Conservation (phyloP, 2,113 vertebrate species). For the Rhea pennata region DNA sequence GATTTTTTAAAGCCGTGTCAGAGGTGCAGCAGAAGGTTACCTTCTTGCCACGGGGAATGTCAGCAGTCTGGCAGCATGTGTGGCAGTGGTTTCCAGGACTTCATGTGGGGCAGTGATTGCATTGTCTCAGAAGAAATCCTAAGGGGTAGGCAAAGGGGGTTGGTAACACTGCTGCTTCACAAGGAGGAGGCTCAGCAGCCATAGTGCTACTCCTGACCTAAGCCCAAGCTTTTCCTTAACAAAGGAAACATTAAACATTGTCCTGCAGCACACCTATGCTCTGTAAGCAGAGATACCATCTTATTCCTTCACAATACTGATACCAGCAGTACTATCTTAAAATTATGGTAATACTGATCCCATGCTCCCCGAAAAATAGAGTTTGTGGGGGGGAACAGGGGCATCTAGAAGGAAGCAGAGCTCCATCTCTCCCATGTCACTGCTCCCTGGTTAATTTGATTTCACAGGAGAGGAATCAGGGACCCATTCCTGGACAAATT, state of each 20-base stretch:
- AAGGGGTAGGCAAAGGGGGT: slow-evolving; percentile 31
- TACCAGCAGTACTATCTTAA: neutral
- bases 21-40: slow-evolving; percentile 33
- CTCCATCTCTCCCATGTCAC: neutral
- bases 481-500: neutral
- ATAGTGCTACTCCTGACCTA: neutral
- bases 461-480: neutral
- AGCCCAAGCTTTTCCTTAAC: neutral
- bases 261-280: neutral
- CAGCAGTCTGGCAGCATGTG: neutral
- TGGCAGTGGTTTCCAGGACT: slow-evolving; percentile 18
- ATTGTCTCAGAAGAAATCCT: slow-evolving; percentile 30
- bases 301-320: neutral
- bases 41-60: neutral
- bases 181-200: neutral
- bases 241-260: neutral
- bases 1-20: neutral
- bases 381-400: neutral
- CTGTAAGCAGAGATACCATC: neutral
- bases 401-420: neutral
- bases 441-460: neutral
- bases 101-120: slow-evolving; percentile 26
- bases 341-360: neutral
- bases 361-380: neutral
- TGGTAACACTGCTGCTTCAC: neutral